These are phyloP conservation scores for Drosophila monieri DNA, from an alignment of 2,888 invertebrate species.

Conservation along the genomic window DNA sequence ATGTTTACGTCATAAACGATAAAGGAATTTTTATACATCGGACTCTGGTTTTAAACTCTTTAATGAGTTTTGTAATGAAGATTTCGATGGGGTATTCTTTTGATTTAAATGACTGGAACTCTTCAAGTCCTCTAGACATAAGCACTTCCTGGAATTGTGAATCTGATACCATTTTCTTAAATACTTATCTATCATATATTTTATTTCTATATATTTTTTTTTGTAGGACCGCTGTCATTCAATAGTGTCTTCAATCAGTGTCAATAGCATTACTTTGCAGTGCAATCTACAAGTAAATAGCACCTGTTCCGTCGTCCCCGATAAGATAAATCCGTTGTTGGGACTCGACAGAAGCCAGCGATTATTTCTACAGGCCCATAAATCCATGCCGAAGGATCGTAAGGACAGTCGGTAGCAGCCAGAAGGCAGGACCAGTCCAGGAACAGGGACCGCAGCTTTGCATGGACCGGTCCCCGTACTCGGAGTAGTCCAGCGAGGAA, in stretches of 20 bases:
- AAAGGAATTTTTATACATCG: not conserved
- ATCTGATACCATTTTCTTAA: not conserved
- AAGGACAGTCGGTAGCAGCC: not conserved
- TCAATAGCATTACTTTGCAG: not conserved
- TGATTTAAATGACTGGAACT: too few species aligned
- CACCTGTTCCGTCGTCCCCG: not conserved
- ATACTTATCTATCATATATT: not conserved
- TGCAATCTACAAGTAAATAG: not conserved
- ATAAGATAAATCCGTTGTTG: constrained; percentile 1
- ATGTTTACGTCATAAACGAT: not conserved
- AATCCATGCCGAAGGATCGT: not conserved
- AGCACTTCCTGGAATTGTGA: too few species aligned
- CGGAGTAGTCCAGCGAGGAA: constrained; percentile 17
- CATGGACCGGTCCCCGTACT: not conserved
- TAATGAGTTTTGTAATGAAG: not conserved
- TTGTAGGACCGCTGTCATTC: not conserved
- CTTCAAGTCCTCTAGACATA: too few species aligned
- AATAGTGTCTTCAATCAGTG: constrained; percentile 1
- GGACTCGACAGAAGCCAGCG: not conserved
- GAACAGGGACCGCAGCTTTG: not conserved
- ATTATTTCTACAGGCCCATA: not conserved
- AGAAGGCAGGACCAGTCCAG: not conserved
- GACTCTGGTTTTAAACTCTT: not conserved
- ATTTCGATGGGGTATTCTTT: too few species aligned
- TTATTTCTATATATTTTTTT: not conserved